Evolutionary conservation across 2,113 vertebrate species (phyloP), one percentile per base, ranked within the genome.

Genomic region (Coptodon bakossiorum): DNA sequence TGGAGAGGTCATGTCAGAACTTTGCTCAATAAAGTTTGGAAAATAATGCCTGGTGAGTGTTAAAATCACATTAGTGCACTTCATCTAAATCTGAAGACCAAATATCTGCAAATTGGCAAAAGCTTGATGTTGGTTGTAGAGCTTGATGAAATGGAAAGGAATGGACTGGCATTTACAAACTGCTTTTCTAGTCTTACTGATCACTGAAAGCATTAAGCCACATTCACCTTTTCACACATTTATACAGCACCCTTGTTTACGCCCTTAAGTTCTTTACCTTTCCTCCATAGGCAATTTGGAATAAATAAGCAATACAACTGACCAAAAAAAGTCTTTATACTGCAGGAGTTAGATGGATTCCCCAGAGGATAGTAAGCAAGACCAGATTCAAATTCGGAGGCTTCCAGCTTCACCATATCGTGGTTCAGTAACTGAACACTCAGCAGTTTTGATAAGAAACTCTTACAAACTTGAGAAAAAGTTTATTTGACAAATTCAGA

Each of bases 21-120:
- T 66, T 27, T 53, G 80, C 40, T 88, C 52, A 80, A 29, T 68
- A 86, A 45, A 71, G 83, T 81, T 61, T 81, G 24, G 38, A 85
- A 81, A 56, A 90, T 85, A 83, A 87, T 19, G 79, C 19, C 63
- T 82, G 89, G 45, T 59, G 86, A 93, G 83, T 53, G 66, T 81
- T 81, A 59, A 83, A 90, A 78, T 52, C 83, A 56, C 16, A 79
- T 63, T 27, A 29, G 45, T 82, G 78, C 48, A 12, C 80, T 83
- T 79, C 63, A 84, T 5, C 29, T 34, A 27, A 81, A 16, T 80
- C 52, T 83, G 43, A 87, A 85, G 63, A 85, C 34, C 73, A 34
- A 83, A 59, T 1, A 0, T 45, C 48, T 78, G 78, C 24, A 61
- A 63, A 86, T 43, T 85, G 38, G 68, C 78, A 9, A 5, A 83